Conservation (phyloP, 2,888 invertebrate genomes). For the Pachycephus smyrnensis region DNA sequence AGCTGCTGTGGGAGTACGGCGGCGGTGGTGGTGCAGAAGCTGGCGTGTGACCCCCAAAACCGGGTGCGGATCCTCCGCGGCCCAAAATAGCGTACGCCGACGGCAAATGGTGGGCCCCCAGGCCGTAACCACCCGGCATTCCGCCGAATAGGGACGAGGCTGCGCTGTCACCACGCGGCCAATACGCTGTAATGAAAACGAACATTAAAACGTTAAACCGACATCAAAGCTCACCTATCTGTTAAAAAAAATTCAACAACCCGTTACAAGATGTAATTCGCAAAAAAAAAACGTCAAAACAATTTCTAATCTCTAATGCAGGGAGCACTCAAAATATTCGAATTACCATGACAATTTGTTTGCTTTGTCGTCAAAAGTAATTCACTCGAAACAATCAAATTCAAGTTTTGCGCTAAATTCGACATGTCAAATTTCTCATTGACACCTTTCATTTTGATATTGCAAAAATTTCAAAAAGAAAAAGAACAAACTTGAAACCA, state of each 20-base stretch:
- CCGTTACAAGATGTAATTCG: background rate
- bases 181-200: conserved; percentile 76
- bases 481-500: background rate
- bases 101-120: conserved; percentile 64
- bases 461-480: background rate
- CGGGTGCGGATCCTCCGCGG: conserved; percentile 57
- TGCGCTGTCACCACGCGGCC: conserved; percentile 76
- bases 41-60: conserved; percentile 59
- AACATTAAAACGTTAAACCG: background rate
- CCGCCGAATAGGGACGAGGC: conserved; percentile 63
- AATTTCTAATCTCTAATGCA: background rate
- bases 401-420: background rate
- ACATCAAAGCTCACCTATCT: background rate
- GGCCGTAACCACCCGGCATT: conserved; percentile 64
- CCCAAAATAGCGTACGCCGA: conserved; percentile 66
- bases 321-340: background rate
- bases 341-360: background rate
- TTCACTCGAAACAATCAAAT: background rate
- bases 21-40: conserved; percentile 61
- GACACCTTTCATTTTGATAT: background rate
- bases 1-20: conserved; percentile 63
- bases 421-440: background rate
- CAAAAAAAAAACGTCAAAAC: background rate
- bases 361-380: background rate
- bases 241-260: background rate